phyloP scores from a whole-genome alignment of 2,797 vertebrate species.

The Anableps anableps region DNA sequence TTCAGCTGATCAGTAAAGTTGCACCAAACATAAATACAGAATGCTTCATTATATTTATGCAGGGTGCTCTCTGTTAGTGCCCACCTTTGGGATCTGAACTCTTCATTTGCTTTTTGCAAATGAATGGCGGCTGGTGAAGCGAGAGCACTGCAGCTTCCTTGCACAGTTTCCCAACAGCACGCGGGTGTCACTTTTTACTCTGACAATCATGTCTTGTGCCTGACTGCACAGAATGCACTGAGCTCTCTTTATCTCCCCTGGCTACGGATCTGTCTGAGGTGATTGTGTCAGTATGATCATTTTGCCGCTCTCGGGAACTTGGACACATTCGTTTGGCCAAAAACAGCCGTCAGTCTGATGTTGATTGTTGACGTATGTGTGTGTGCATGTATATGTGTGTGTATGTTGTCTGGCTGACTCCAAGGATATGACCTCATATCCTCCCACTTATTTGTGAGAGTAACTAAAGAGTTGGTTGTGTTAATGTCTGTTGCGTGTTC shows the following conservation, averaged over 20 bases:
- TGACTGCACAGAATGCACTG: constrained; percentile 60
- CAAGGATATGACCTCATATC: constrained; percentile 36
- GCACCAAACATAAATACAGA: background rate
- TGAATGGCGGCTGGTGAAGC: constrained; percentile 18
- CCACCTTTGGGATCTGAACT: constrained; percentile 10
- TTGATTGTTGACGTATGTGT: constrained; percentile 2
- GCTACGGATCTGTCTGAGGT: constrained; percentile 68
- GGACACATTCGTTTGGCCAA: constrained; percentile 50
- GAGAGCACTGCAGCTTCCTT: constrained; percentile 25
- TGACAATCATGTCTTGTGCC: constrained; percentile 61
- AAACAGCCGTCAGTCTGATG: constrained; percentile 63
- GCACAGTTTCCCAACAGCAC: constrained; percentile 33
- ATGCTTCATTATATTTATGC: background rate
- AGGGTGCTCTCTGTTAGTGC: background rate
- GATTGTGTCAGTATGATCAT: constrained; percentile 76
- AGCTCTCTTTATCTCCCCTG: constrained; percentile 59
- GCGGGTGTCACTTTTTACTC: constrained; percentile 45
- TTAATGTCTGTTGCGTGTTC: constrained; percentile 28
- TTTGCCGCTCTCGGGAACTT: constrained; percentile 61
- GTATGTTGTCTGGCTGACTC: constrained; percentile 28
- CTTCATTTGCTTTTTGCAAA: constrained; percentile 38
- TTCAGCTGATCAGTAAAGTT: constrained; percentile 4
- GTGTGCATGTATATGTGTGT: constrained; percentile 10
- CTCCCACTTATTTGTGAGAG: background rate
- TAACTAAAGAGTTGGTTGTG: constrained; percentile 25